Conservation (phyloP, 1,140 invertebrate species). For the Drosophila tristis region DNA sequence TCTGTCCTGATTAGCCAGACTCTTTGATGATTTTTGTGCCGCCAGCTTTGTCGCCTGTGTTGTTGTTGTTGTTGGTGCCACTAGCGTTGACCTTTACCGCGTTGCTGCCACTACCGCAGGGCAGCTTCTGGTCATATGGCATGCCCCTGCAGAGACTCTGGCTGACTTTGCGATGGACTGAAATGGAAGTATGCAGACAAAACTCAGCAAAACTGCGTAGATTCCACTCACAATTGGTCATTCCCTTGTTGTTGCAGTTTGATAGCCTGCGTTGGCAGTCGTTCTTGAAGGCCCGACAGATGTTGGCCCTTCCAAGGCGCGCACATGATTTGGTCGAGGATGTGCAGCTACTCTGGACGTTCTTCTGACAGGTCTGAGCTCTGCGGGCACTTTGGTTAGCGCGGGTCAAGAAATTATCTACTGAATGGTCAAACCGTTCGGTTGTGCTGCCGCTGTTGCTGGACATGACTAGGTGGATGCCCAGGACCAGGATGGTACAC, state of each 20-base stretch:
- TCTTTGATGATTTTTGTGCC: no score
- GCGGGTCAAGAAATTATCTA: neutral
- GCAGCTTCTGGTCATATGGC: conserved; percentile 7
- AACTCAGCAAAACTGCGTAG: neutral
- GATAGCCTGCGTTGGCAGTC: conserved; percentile 24
- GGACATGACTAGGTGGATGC: conserved; percentile 6
- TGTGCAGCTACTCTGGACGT: conserved; percentile 6
- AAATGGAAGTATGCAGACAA: neutral
- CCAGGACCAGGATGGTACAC: conserved; percentile 10
- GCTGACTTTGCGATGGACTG: conserved; percentile 35
- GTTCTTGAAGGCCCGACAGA: conserved; percentile 37
- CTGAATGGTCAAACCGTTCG: conserved; percentile 17
- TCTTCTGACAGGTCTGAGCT: conserved; percentile 8
- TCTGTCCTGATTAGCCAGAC: no score
- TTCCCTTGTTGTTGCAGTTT: conserved; percentile 18
- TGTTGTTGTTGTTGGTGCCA: no score
- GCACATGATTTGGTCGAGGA: conserved; percentile 12
- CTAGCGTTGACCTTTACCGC: no score
- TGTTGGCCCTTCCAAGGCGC: conserved; percentile 37
- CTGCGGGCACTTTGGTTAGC: conserved; percentile 26
- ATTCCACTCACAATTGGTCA: conserved; percentile 14
- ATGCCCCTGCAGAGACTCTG: conserved; percentile 16
- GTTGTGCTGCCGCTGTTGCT: neutral
- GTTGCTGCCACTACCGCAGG: conserved; percentile 27
- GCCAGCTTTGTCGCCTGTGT: no score